phyloP scores from a whole-genome alignment of 2,888 invertebrate genomes.

The Dioctria linearis region DNA sequence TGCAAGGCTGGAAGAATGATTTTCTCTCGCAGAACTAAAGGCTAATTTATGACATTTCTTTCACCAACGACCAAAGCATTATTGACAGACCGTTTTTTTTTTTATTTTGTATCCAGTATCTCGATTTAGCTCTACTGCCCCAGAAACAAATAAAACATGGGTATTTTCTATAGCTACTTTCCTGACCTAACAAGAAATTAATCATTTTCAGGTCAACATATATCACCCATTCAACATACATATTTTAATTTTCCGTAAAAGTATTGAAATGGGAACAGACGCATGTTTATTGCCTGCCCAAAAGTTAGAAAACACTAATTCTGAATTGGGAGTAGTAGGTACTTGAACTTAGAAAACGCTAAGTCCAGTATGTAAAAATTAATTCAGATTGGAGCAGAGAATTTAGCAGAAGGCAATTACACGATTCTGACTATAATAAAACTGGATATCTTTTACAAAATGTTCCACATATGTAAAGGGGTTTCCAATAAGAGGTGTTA shows the following conservation, averaged over 20 bases:
- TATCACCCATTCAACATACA: slow-evolving; percentile 1
- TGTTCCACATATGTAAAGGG: no score
- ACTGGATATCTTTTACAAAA: no score
- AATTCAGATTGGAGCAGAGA: no score
- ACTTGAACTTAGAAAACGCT: no score
- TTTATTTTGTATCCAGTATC: neutral
- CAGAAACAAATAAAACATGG: neutral
- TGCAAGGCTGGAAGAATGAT: slow-evolving; percentile 1
- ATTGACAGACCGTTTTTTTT: neutral
- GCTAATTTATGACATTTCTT: neutral
- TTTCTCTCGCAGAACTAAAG: slow-evolving; percentile 3
- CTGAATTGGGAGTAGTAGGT: no score
- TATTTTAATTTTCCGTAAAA: slow-evolving; percentile 36
- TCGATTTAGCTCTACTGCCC: neutral
- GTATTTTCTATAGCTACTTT: neutral
- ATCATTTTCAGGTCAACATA: no score
- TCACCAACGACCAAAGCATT: neutral
- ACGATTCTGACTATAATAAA: no score
- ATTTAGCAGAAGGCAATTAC: no score
- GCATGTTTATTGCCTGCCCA: slow-evolving; percentile 12
- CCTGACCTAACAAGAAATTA: no score
- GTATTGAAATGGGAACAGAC: neutral
- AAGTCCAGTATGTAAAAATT: no score
- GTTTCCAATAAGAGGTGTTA: no score
- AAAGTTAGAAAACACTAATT: no score